Evolutionary conservation across 2,888 invertebrate species (phyloP).

Genomic region (Anoplius nigerrimus): DNA sequence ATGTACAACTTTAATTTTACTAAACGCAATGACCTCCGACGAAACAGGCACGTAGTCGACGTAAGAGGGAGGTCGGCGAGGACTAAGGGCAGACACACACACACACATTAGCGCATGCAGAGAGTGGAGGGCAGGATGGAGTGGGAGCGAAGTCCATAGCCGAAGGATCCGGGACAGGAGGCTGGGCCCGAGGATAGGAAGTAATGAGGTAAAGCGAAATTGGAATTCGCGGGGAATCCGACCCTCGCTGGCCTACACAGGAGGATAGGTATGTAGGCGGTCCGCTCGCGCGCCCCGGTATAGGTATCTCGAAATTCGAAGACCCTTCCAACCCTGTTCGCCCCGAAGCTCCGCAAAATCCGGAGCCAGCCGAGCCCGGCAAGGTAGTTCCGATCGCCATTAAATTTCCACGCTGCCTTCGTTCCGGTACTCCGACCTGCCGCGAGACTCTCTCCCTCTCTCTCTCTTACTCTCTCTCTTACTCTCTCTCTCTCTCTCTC

Average conservation of each 20-base stretch:
- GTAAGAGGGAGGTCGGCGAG: too few relatives aligned
- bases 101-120: background rate
- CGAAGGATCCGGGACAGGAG: background rate
- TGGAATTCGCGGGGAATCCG: constrained; percentile 44
- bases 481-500: too few relatives aligned
- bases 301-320: constrained; percentile 28
- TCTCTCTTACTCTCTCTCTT: too few relatives aligned
- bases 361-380: background rate
- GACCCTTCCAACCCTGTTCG: constrained; percentile 12
- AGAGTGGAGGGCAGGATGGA: background rate
- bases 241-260: constrained; percentile 26
- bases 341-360: constrained; percentile 23
- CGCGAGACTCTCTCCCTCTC: too few relatives aligned
- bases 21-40: too few relatives aligned
- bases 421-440: background rate
- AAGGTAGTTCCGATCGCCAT: constrained; percentile 18
- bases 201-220: constrained; percentile 43
- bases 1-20: too few relatives aligned
- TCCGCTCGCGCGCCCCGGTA: background rate
- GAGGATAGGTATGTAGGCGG: constrained; percentile 6
- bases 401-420: constrained; percentile 19
- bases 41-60: too few relatives aligned
- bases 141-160: background rate
- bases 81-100: background rate
- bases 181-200: constrained; percentile 26